Conservation (phyloP, 2,113 vertebrate genomes). For the Indri indri region DNA sequence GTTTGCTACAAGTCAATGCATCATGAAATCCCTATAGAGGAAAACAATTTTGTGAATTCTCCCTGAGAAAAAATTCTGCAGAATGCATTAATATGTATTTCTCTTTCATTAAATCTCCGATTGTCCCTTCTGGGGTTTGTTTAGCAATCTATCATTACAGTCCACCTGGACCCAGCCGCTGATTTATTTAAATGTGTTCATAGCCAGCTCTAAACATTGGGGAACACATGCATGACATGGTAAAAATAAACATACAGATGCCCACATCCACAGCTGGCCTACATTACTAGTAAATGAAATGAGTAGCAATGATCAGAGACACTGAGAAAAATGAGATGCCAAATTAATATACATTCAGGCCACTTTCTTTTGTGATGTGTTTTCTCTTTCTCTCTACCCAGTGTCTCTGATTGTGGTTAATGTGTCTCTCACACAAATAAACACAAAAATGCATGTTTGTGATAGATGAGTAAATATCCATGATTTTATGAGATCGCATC, state of each 20-base stretch:
- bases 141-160: background rate
- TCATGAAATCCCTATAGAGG: background rate
- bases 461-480: background rate
- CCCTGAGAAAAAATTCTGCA: slow-evolving; percentile 7
- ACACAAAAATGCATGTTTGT: background rate
- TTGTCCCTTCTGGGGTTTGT: background rate
- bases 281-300: background rate
- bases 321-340: background rate
- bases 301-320: background rate
- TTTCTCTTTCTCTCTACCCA: background rate
- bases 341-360: background rate
- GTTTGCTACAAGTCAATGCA: slow-evolving; percentile 20
- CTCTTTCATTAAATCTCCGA: background rate
- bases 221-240: background rate
- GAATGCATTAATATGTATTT: background rate
- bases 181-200: background rate
- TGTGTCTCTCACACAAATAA: background rate
- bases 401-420: background rate
- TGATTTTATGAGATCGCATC: background rate
- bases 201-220: background rate
- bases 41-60: slow-evolving; percentile 7
- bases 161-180: background rate
- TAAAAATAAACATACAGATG: background rate
- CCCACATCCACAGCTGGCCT: background rate
- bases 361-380: background rate